These are phyloP conservation scores for Pogonocherus hispidulus DNA, from an alignment of 2,888 invertebrate species.

Conservation along the genomic window DNA sequence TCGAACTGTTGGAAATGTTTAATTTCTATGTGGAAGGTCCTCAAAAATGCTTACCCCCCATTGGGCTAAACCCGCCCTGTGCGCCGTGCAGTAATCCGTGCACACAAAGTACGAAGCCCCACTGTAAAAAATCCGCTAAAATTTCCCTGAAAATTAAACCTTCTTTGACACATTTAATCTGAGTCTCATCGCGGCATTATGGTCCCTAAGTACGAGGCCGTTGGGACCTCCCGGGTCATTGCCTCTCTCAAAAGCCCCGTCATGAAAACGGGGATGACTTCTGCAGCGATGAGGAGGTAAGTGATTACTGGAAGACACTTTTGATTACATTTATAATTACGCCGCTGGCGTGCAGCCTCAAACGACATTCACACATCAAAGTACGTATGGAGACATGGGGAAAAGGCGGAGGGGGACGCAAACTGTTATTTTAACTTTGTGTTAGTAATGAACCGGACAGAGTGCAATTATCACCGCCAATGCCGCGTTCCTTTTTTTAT, in stretches of 20 bases:
- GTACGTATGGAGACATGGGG: not conserved
- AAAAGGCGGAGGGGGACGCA: no score
- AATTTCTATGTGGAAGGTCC: no score
- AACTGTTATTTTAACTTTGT: no score
- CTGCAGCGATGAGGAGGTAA: constrained; percentile 45
- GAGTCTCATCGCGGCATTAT: constrained; percentile 53
- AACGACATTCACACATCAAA: constrained; percentile 29
- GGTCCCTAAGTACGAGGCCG: constrained; percentile 40
- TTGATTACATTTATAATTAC: constrained; percentile 43
- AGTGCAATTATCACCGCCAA: no score
- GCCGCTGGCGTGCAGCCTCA: constrained; percentile 16
- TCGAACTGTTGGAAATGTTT: no score
- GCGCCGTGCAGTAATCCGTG: constrained; percentile 60
- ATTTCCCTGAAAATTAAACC: constrained; percentile 69
- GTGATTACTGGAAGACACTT: constrained; percentile 56
- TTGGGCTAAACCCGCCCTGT: constrained; percentile 26
- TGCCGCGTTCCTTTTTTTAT: no score
- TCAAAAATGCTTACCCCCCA: no score
- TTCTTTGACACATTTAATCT: constrained; percentile 68
- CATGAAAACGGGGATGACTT: constrained; percentile 52
- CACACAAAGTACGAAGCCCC: constrained; percentile 64
- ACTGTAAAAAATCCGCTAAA: constrained; percentile 68
- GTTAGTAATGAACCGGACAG: no score
- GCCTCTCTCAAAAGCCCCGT: constrained; percentile 48
- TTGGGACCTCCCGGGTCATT: constrained; percentile 36